Conservation (phyloP, 2,797 vertebrate genomes). For the Xyrichtys novacula region DNA sequence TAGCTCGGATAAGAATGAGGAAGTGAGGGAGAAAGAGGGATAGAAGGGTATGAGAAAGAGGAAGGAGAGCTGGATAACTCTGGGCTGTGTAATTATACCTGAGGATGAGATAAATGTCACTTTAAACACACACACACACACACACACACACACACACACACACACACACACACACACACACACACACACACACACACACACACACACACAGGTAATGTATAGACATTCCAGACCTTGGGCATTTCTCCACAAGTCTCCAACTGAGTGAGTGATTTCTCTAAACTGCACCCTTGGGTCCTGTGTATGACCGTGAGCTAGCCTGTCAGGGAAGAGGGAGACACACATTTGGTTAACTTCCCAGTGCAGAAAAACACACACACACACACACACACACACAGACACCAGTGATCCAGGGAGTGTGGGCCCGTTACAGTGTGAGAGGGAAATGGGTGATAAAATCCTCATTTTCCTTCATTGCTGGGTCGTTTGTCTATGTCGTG, state of each 20-base stretch:
- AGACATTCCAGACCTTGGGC: conserved; percentile 69
- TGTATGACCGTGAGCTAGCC: conserved; percentile 64
- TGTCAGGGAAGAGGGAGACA: conserved; percentile 57
- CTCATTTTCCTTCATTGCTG: conserved; percentile 81
- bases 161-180: conserved; percentile 32
- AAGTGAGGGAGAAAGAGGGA: conserved; percentile 35
- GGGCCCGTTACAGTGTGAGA: conserved; percentile 66
- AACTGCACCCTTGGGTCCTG: conserved; percentile 76
- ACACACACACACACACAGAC: conserved; percentile 36
- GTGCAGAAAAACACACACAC: conserved; percentile 32
- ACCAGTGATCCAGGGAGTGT: conserved; percentile 54
- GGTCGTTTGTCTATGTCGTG: conserved; percentile 78
- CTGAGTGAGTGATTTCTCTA: conserved; percentile 78
- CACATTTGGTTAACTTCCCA: conserved; percentile 79
- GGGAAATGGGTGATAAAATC: conserved; percentile 85
- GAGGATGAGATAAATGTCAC: conserved; percentile 78
- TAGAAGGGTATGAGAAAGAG: conserved; percentile 37
- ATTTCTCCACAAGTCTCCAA: conserved; percentile 71
- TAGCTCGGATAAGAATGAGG: conserved; percentile 41
- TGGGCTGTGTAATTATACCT: conserved; percentile 79
- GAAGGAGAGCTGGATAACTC: conserved; percentile 50
- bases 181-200: conserved; percentile 5
- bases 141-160: conserved; percentile 26
- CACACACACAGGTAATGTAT: conserved; percentile 60
- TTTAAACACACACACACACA: conserved; percentile 68